Evolutionary conservation across 2,113 vertebrate genomes (phyloP), one percentile per base, ranked within the genome.

Genomic region (Anoura caudifer): DNA sequence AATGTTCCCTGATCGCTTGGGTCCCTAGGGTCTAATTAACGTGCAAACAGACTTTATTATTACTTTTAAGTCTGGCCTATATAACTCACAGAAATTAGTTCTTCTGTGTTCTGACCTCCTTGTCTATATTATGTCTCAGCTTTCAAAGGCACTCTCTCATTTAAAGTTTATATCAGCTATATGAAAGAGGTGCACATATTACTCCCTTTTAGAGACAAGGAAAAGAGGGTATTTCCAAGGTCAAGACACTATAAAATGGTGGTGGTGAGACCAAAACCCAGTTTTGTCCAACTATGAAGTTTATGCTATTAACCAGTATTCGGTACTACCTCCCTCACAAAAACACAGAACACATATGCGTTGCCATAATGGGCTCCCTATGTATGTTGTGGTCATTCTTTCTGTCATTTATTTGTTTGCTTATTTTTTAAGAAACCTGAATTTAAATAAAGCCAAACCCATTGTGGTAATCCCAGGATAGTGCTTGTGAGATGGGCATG

Each of bases 331-430:
- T 15, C 15, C 31, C 36, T 31, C 45, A 15, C 0, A 9, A 38
- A 69, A 2, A 6, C 0, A 31, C 1, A 1, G 7, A 15, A 20
- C 3, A 2, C 20, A 16, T 9, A 3, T 0, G 17, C 7, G 24
- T 45, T 15, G 19, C 11, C 15, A 4, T 3, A 50, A 31, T 1
- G 41, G 0, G 8, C 4, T 90, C 28, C 43, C 33, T 65, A 3
- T 2, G 0, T 33, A 54, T 2, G 15, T 7, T 59, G 33, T 24
- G 20, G 15, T n/a, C 63, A 24, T 1, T 15, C 28, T 10, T 56
- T 56, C 52, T 72, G n/a, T 26, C 73, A 7, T 22, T 61, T 9
- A 3, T 77, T 56, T 52, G 7, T 56, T 14, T 7, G 43, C 38
- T 54, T 28, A 22, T 26, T 59, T 70, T 70, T 17, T 75, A 80